phyloP scores from a whole-genome alignment of 2,888 invertebrate genomes.

The Chrysodeixis includens region DNA sequence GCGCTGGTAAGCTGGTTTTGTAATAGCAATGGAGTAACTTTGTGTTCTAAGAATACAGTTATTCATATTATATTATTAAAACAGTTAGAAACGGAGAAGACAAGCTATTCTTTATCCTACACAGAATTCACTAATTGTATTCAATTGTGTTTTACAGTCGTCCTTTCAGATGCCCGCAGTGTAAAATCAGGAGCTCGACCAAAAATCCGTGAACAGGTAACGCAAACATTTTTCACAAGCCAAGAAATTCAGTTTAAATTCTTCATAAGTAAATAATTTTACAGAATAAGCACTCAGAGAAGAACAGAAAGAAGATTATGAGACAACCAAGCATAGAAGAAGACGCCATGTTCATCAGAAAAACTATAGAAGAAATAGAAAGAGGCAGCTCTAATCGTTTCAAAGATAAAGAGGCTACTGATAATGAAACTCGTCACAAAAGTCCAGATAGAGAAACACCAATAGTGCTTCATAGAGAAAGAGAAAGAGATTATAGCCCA shows the following conservation, averaged over 20 bases:
- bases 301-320: constrained; percentile 70
- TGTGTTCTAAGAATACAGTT: too few species aligned
- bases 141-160: constrained; percentile 59
- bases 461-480: constrained; percentile 60
- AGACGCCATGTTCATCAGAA: constrained; percentile 84
- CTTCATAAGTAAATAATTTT: constrained; percentile 52
- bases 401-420: constrained; percentile 62
- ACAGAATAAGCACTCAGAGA: constrained; percentile 72
- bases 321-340: constrained; percentile 84
- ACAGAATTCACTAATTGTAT: too few species aligned
- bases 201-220: constrained; percentile 81
- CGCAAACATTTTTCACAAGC: constrained; percentile 41
- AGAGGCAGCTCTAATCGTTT: constrained; percentile 79
- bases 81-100: too few species aligned
- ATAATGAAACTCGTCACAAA: constrained; percentile 53
- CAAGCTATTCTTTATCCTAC: too few species aligned
- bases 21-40: neutral
- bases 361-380: constrained; percentile 86
- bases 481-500: constrained; percentile 65
- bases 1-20: constrained; percentile 69
- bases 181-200: constrained; percentile 68
- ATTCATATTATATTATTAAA: too few species aligned
- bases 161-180: constrained; percentile 74
- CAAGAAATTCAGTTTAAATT: constrained; percentile 28
- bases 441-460: constrained; percentile 56